A percentile compares a stretch with the other conserved stretches of the same genome.
These are phyloP conservation scores for Halyomorpha halys DNA, from an alignment of 1,140 invertebrate species.

Conservation along the genomic window DNA sequence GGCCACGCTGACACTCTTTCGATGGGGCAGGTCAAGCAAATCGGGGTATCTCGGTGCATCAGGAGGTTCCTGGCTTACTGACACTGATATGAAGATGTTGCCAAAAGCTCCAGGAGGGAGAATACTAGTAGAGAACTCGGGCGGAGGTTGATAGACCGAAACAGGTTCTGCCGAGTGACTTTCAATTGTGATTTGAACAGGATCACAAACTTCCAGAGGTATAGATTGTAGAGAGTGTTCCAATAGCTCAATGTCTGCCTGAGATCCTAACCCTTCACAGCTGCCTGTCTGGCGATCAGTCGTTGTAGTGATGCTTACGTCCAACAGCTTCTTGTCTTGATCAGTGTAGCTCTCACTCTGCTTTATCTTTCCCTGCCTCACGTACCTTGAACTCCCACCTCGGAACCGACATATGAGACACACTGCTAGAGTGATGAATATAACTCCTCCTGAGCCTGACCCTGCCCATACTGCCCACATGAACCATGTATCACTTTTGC, in stretches of 20 bases:
- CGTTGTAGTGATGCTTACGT: conserved; percentile 63
- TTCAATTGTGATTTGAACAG: conserved; percentile 68
- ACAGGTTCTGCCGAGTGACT: conserved; percentile 40
- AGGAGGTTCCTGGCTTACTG: conserved; percentile 52
- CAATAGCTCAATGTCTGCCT: conserved; percentile 40
- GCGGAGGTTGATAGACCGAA: conserved; percentile 49
- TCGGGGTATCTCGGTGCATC: conserved; percentile 50
- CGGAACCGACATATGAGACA: conserved; percentile 46
- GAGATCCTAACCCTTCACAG: conserved; percentile 38
- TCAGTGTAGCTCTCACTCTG: conserved; percentile 68
- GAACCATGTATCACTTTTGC: conserved; percentile 48
- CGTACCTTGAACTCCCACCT: conserved; percentile 37
- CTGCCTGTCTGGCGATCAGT: conserved; percentile 49
- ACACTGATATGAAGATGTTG: conserved; percentile 64
- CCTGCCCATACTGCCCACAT: conserved; percentile 46
- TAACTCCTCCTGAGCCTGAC: conserved; percentile 41
- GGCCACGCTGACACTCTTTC: conserved; percentile 39
- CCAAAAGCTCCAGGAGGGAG: conserved; percentile 49
- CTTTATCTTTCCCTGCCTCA: conserved; percentile 53
- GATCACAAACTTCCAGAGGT: conserved; percentile 42
- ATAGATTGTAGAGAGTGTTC: conserved; percentile 33
- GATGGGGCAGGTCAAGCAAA: conserved; percentile 57
- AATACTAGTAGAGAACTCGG: conserved; percentile 52
- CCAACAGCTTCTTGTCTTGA: conserved; percentile 71
- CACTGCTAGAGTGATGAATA: conserved; percentile 41